Conservation (phyloP, 2,113 vertebrate genomes). For the Motacilla tschutschensis region DNA sequence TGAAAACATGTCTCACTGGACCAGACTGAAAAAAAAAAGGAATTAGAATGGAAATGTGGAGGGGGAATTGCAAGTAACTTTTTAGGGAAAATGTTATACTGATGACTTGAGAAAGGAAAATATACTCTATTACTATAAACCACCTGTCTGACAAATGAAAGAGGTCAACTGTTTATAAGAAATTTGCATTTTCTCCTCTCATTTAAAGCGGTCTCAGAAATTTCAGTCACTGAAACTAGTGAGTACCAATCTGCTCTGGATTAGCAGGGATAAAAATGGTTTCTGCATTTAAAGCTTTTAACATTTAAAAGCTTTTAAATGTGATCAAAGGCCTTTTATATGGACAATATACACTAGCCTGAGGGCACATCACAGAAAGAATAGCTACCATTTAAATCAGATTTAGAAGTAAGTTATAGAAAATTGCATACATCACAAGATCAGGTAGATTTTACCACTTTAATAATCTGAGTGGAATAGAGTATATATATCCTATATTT, state of each 20-base stretch:
- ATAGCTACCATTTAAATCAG: background rate
- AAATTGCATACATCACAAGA: background rate
- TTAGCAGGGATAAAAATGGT: background rate
- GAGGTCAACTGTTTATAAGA: background rate
- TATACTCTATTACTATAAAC: background rate
- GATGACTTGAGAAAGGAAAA: background rate
- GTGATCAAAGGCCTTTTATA: background rate
- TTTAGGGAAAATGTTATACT: background rate
- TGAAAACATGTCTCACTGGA: background rate
- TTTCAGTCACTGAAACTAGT: background rate
- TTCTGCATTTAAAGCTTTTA: background rate
- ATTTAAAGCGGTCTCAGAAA: background rate
- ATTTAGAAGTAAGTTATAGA: background rate
- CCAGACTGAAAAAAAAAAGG: background rate
- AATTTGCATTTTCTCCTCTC: background rate
- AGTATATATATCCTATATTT: background rate
- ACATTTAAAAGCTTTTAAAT: background rate
- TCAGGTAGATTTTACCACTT: background rate
- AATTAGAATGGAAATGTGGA: background rate
- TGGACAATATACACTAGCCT: background rate
- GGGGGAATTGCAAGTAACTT: background rate
- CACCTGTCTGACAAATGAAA: background rate
- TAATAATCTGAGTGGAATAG: background rate
- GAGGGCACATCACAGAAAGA: background rate
- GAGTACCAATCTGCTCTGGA: background rate